Evolutionary conservation across 1,140 invertebrate species (phyloP), one percentile per base, ranked within the genome.

Genomic region (Aleiodes sp.): DNA sequence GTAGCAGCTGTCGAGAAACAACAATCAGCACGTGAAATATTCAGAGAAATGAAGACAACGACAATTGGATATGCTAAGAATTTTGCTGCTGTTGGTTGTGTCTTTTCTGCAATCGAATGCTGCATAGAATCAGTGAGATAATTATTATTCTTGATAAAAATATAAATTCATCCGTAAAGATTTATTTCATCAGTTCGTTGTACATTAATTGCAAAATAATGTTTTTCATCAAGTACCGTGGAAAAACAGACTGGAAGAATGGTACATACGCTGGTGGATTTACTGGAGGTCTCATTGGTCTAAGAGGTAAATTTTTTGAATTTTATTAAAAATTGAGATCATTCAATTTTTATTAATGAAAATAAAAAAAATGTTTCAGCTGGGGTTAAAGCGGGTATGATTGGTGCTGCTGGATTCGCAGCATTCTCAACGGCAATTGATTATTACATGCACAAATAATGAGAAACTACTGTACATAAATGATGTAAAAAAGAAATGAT

Each of bases 241-340:
- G 96, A 24, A 97, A 97, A 84, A 93, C 91, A 52, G 97, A 99
- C 82, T 97, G 97, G 95, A 94, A 93, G 78, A 99, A 99, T 90
- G 96, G 96, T 10, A 97, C 96, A 8, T 93, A 96, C 82, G 95
- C 96, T 75, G 97, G 96, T 65, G 97, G 90, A 57, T 89, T 98
- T 56, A 98, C 96, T 41, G 97, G 98, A 70, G 97, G 96, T 43
- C 76, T 98, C n/a, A 94, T 99, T 82, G 98, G 97, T 33, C 85
- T 99, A 57, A 90, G 98, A 91, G 94, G 94, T 96, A 86, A 73
- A 24, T 60, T 46, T 57, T 68, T 61, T 26, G 65, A 59, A 60
- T 60, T 19, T 43, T 28, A 60, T 9, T 35, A 60, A 26, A 63
- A 39, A 24, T 43, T 1, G 4, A 43, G 10, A 39, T 10, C 14